Base-by-base conservation (phyloP, 2,888 invertebrate species). In the Drosophila conformis region DNA sequence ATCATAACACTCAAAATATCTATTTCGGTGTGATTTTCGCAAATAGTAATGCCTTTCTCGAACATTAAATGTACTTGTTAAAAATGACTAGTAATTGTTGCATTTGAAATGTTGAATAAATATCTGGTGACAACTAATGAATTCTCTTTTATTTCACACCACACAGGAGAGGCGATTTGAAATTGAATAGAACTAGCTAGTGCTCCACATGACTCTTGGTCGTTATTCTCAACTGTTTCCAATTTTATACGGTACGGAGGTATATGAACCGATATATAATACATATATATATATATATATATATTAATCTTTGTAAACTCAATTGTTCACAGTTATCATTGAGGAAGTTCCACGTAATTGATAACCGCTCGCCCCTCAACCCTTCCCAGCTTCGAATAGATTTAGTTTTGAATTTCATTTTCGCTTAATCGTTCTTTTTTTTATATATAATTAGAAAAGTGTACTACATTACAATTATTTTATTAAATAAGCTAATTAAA, bases 401-500 rank as follows among this genome's bases (percentile, higher is more conserved):
- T n/a, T 38, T 18, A 25, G 15, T 25, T 36, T 65, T 60, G 51
- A 63, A 63, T 72, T 70, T 81, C 56, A 59, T 58, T 68, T 82
- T 76, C 54, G 62, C 73, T 79, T 86, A 60, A 67, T 67, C 49
- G 48, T 62, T 63, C 21, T 61, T 67, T 46, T 42, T 63, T 76
- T 62, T 49, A 25, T 46, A 78, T 78, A 82, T 85, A 80, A 83
- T 90, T 89, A 90, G 84, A 87, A 87, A 86, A 85, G 87, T 79
- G 78, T 82, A 76, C 88, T 89, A 90, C 83, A 85, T 90, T 89
- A 80, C 78, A 77, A 76, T 87, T 80, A 87, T 73, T 75, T 65
- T 86, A 88, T 82, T 80, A 74, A 85, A 90, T 87, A 87, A 89
- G 77, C 89, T 89, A 84, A 84, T 78, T 86, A 86, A 86, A 83